Evolutionary conservation across 1,140 invertebrate genomes (phyloP), one percentile per base, ranked within the genome.

Genomic region (Drosophila bifasciata): DNA sequence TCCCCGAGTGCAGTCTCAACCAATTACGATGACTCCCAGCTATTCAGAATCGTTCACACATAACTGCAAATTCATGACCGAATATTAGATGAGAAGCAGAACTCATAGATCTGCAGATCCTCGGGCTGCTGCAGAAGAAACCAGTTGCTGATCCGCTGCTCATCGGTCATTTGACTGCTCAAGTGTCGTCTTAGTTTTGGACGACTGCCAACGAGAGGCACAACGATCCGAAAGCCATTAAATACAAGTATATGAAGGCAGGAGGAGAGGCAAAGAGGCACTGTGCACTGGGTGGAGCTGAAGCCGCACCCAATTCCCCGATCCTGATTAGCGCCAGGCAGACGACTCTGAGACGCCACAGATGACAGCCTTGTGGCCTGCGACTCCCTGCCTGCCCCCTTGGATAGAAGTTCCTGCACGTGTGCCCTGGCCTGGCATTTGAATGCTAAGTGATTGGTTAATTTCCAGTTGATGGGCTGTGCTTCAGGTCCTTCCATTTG

Each of bases 371-470:
- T 6, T 21, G 46, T 50, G 19, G 23, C 17, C 32, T n/a, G 13
- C 15, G 53, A 32, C 28, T 19, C 9, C n/a, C n/a, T n/a, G n/a
- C n/a, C n/a, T n/a, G n/a, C n/a, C n/a, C 52, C 52, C 59, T 19
- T 57, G 36, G 32, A 11, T 23, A 8, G 36, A 45, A 51, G 51
- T 56, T 46, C 48, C 57, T 58, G 49, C 63, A 74, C 60, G 48
- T 74, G 74, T 72, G 61, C 51, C 45, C 59, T 49, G 25, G 40
- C 8, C 44, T 32, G 55, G 57, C 81, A 75, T 86, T 86, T 88
- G 77, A 86, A 88, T 86, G 74, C 68, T 86, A 86, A 86, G 81
- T 86, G 81, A 86, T 86, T 86, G 83, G 73, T 70, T 83, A 83
- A 83, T 83, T 68, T 84, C 74, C 63, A 32, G 59, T 50, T 58